Percentiles rank a stretch among this genome's conserved stretches.
These are phyloP conservation scores for Limnothrissa miodon DNA, from an alignment of 2,113 vertebrate genomes.

Conservation along the genomic window DNA sequence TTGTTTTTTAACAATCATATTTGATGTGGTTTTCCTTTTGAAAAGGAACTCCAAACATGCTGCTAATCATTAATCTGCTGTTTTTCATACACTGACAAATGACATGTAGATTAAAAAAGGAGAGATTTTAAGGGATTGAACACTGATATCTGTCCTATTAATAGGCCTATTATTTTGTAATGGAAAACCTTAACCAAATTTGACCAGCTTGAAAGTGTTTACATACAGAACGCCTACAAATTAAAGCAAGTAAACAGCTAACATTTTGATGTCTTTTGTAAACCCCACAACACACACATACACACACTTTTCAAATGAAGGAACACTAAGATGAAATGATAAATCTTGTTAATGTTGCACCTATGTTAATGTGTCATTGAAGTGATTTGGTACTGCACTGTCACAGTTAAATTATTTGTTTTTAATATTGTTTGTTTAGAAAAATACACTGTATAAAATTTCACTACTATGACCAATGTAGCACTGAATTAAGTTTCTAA, in stretches of 20 bases:
- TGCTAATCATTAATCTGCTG: conserved; percentile 49
- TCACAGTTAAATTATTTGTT: conserved; percentile 22
- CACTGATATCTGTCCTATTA: background rate
- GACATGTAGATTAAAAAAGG: background rate
- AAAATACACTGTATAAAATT: conserved; percentile 6
- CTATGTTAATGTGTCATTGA: conserved; percentile 41
- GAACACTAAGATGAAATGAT: background rate
- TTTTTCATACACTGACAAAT: background rate
- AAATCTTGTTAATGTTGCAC: conserved; percentile 48
- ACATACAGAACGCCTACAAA: background rate
- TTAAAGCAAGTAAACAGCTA: background rate
- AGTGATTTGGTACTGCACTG: conserved; percentile 52
- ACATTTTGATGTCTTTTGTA: background rate
- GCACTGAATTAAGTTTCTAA: conserved; percentile 18
- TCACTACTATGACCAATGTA: conserved; percentile 6
- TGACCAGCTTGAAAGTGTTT: conserved; percentile 51
- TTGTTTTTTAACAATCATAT: conserved; percentile 26
- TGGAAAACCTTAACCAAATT: conserved; percentile 51
- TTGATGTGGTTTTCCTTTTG: conserved; percentile 29
- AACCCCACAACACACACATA: conserved; percentile 13
- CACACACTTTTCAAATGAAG: conserved; percentile 12
- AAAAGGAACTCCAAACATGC: conserved; percentile 49
- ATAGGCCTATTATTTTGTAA: conserved; percentile 27
- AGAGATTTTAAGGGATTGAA: background rate
- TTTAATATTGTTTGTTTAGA: conserved; percentile 9